These are phyloP conservation scores for Mus caroli DNA, from an alignment of 2,797 vertebrate genomes.

Conservation along the genomic window DNA sequence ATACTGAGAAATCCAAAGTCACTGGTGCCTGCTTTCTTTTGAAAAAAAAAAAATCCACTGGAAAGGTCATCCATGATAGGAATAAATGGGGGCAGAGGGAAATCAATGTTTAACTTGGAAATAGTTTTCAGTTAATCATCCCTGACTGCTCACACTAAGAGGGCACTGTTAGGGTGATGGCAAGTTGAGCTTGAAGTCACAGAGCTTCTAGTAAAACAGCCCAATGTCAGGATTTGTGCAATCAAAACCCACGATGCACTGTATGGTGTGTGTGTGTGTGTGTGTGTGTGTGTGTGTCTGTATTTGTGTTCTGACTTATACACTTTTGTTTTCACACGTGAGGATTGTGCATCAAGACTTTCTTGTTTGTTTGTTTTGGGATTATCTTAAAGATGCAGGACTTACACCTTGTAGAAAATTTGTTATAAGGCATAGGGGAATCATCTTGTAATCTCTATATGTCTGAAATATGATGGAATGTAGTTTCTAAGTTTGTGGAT, in stretches of 20 bases:
- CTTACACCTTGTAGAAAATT: constrained; percentile 34
- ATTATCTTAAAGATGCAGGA: constrained; percentile 16
- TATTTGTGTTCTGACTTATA: constrained; percentile 10
- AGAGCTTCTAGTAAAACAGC: constrained; percentile 40
- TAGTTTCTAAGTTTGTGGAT: constrained; percentile 29
- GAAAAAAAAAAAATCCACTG: constrained; percentile 64
- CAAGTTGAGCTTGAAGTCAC: constrained; percentile 66
- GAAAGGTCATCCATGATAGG: constrained; percentile 82
- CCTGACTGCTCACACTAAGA: constrained; percentile 81
- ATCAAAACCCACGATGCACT: constrained; percentile 5
- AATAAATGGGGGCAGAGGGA: constrained; percentile 82
- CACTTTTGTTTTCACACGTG: constrained; percentile 40
- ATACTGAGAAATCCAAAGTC: constrained; percentile 74
- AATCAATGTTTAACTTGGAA: constrained; percentile 91
- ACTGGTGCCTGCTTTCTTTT: constrained; percentile 68
- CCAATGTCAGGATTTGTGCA: constrained; percentile 55
- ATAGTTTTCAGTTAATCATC: constrained; percentile 89
- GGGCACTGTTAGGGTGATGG: constrained; percentile 69
- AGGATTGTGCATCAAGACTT: constrained; percentile 21
- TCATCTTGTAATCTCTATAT: background rate
- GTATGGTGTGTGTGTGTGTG: background rate
- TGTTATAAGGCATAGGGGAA: background rate
- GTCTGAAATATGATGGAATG: constrained; percentile 46
- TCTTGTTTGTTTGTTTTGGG: background rate
- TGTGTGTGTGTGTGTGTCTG: background rate